A percentile compares a stretch with the other conserved stretches of the same genome.
Conservation (phyloP, 1,140 invertebrate genomes). For the Euura lappo region DNA sequence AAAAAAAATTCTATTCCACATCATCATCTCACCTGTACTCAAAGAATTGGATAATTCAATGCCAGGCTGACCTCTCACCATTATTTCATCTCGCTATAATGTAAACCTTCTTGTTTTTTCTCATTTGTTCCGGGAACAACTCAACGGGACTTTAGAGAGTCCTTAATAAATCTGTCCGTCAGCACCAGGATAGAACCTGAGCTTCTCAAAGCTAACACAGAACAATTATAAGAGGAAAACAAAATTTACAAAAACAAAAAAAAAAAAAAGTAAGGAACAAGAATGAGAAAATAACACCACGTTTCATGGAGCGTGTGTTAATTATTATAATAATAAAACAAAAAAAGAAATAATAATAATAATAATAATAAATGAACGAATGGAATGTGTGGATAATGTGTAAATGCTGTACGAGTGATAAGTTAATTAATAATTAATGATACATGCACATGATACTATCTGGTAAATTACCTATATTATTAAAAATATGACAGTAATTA, state of each 20-base stretch:
- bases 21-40: background rate
- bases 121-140: background rate
- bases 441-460: conserved; percentile 50
- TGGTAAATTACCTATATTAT: conserved; percentile 43
- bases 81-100: background rate
- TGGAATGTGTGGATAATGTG: conserved; percentile 33
- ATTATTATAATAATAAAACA: conserved; percentile 20
- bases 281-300: conserved; percentile 32
- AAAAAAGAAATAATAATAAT: conserved; percentile 24
- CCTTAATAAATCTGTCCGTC: background rate
- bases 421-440: conserved; percentile 47
- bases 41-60: background rate
- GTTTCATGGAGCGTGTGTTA: conserved; percentile 33
- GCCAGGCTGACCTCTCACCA: background rate
- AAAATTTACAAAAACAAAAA: conserved; percentile 22
- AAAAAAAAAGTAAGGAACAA: conserved; percentile 33
- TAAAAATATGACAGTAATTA: conserved; percentile 52
- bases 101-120: background rate
- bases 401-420: conserved; percentile 34
- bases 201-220: background rate
- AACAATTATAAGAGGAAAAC: conserved; percentile 18
- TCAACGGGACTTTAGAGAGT: background rate
- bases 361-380: conserved; percentile 25
- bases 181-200: background rate
- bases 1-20: background rate